phyloP scores from a whole-genome alignment of 2,888 invertebrate genomes.

The Biston betularia region DNA sequence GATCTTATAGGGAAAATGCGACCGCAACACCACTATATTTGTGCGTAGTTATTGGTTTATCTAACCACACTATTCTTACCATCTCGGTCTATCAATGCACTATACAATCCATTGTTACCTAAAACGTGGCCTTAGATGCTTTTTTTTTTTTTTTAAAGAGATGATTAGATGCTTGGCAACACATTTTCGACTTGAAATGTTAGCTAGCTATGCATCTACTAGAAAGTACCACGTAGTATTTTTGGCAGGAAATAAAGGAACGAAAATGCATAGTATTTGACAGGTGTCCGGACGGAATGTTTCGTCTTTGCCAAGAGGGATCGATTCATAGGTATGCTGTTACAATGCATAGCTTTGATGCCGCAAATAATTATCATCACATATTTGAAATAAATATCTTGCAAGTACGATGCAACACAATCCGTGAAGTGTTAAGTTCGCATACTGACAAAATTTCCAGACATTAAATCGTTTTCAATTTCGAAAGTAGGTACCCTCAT shows the following conservation, averaged over 20 bases:
- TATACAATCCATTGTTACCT: not conserved
- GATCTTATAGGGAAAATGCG: too few relatives aligned
- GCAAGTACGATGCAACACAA: too few relatives aligned
- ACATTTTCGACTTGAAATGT: not conserved
- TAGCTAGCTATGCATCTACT: not conserved
- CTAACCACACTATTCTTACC: too few relatives aligned
- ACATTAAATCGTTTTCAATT: too few relatives aligned
- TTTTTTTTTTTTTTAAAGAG: too few relatives aligned
- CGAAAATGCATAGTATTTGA: constrained; percentile 12
- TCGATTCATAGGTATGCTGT: not conserved
- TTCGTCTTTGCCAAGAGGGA: constrained; percentile 1
- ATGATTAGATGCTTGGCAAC: not conserved
- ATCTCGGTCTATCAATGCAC: not conserved
- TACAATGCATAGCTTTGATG: not conserved
- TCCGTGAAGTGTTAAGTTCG: too few relatives aligned
- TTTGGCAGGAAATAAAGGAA: constrained; percentile 11
- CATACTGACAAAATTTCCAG: too few relatives aligned
- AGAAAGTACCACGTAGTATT: constrained; percentile 9
- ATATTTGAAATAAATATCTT: too few relatives aligned
- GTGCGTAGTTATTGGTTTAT: too few relatives aligned
- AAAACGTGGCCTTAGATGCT: not conserved
- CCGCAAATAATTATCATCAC: not conserved
- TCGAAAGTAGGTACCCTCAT: too few relatives aligned
- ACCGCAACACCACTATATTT: too few relatives aligned
- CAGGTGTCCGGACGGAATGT: constrained; percentile 1